These are phyloP conservation scores for Diarsia mendica DNA, from an alignment of 2,888 invertebrate species.

Conservation along the genomic window DNA sequence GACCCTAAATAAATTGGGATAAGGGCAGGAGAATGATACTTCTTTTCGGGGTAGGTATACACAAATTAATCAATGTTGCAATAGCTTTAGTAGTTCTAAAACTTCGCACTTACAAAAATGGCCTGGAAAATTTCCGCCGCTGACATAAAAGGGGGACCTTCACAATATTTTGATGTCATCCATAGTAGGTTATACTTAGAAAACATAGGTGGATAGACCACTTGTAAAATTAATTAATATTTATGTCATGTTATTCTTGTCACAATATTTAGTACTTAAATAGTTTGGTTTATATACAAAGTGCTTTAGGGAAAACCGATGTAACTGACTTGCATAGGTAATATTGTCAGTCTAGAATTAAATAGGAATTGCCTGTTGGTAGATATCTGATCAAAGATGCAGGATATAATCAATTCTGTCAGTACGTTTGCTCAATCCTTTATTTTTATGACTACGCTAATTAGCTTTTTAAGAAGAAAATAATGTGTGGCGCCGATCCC, in stretches of 20 bases:
- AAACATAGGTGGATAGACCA: background rate
- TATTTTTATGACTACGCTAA: background rate
- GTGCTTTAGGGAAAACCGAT: slow-evolving; percentile 36
- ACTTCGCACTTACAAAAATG: background rate
- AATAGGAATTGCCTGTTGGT: background rate
- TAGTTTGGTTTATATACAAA: slow-evolving; percentile 1
- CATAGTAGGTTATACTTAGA: background rate
- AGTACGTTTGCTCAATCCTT: background rate
- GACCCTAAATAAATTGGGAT: too few relatives aligned
- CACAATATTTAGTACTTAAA: slow-evolving; percentile 18
- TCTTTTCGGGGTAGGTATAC: too few relatives aligned
- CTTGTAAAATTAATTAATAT: slow-evolving; percentile 14
- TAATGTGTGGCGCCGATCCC: too few relatives aligned
- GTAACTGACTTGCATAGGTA: slow-evolving; percentile 4
- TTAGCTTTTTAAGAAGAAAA: background rate
- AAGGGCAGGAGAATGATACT: too few relatives aligned
- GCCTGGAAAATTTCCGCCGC: background rate
- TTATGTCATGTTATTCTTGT: slow-evolving; percentile 22
- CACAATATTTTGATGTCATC: slow-evolving; percentile 11
- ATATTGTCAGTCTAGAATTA: background rate
- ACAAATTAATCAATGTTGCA: background rate
- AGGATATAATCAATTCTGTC: background rate
- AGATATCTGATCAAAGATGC: background rate
- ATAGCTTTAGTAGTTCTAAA: background rate
- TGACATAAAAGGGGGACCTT: background rate